Evolutionary conservation across 1,140 invertebrate species (phyloP).

Genomic region (Rhopalosiphum padi): DNA sequence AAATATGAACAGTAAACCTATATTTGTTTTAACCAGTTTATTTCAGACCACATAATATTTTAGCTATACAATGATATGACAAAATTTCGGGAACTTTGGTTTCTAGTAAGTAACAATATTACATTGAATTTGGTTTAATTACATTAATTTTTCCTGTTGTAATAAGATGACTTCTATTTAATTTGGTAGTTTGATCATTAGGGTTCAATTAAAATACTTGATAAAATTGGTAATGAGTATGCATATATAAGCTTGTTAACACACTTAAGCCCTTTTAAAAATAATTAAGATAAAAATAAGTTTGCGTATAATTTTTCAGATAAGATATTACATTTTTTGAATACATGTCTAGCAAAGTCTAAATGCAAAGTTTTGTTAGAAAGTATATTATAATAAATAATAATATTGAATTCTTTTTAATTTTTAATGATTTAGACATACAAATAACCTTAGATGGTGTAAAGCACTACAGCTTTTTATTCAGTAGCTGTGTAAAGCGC

Average conservation of each 20-base stretch:
- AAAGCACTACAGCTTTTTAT: conserved; percentile 23
- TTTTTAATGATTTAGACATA: background rate
- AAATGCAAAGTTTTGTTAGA: background rate
- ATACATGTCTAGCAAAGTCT: too few species aligned
- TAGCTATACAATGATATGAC: conserved; percentile 39
- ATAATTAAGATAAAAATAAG: background rate
- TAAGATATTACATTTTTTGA: background rate
- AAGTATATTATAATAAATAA: background rate
- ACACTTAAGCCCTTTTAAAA: background rate
- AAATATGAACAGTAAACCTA: background rate
- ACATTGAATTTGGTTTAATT: background rate
- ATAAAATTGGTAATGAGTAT: background rate
- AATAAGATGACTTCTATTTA: background rate
- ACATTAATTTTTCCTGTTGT: background rate
- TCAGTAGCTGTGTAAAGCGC: background rate
- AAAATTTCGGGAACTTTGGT: background rate
- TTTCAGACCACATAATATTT: conserved; percentile 31
- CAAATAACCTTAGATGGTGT: background rate
- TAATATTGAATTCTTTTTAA: background rate
- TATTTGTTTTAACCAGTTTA: background rate
- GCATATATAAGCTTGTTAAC: background rate
- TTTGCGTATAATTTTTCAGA: background rate
- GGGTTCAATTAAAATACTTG: background rate
- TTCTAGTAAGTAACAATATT: conserved; percentile 9
- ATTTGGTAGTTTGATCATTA: background rate